Evolutionary conservation across 2,888 invertebrate genomes (phyloP).

Genomic region (Bellardia pandia): DNA sequence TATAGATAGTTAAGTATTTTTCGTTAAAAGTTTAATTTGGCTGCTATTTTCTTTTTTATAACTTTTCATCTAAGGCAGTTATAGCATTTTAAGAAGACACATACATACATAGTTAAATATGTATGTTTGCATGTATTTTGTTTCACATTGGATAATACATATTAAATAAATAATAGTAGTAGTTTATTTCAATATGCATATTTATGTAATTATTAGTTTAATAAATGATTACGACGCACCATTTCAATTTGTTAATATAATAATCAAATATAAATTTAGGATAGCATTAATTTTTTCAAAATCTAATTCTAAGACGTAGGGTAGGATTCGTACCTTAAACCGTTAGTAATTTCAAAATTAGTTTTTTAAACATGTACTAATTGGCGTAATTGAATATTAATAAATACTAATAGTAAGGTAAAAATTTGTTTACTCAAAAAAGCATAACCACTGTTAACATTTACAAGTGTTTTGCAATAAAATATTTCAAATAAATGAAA

Average conservation of each 20-base stretch:
- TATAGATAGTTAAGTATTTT: neutral
- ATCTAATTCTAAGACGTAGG: neutral
- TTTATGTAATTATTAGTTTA: neutral
- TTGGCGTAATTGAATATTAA: too few species aligned
- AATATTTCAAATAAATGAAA: too few species aligned
- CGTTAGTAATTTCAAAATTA: neutral
- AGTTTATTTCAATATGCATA: neutral
- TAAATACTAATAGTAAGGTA: too few species aligned
- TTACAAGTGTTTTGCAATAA: too few species aligned
- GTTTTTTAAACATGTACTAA: too few species aligned
- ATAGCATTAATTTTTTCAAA: neutral
- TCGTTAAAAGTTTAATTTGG: slow-evolving; percentile 33
- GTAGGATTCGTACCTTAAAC: neutral
- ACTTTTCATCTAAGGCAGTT: slow-evolving; percentile 56
- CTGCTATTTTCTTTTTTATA: slow-evolving; percentile 15
- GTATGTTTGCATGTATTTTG: neutral
- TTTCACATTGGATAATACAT: neutral
- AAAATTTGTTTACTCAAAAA: too few species aligned
- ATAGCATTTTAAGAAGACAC: slow-evolving; percentile 51
- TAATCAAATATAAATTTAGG: neutral
- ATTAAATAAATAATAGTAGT: neutral
- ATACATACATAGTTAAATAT: slow-evolving; percentile 22
- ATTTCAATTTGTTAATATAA: neutral
- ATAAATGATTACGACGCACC: neutral
- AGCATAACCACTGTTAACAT: too few species aligned